Base-by-base conservation (phyloP, 2,797 vertebrate species). In the Uromys caudimaculatus region DNA sequence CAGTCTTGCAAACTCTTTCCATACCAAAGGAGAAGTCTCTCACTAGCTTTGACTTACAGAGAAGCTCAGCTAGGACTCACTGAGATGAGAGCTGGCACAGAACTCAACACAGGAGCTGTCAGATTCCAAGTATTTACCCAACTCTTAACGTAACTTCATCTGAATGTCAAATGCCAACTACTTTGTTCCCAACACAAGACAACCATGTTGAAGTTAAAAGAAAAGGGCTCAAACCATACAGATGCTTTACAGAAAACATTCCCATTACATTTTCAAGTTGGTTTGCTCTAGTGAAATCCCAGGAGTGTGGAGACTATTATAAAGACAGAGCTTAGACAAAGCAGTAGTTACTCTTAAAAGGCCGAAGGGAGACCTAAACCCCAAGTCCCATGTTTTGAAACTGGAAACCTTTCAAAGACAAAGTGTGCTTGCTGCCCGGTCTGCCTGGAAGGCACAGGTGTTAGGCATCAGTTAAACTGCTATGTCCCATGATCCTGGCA, bases 101-200 rank as follows among this genome's bases (percentile, higher is more conserved):
- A 91, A 52, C 50, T 93, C 67, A 89, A 93, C n/a, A 93, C 17
- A 87, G 5, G 38, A 96, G 82, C 67, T 76, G 73, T 91, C 83
- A 91, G 95, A 97, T 97, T 95, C 95, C 86, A 97, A 94, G 83
- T 95, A 97, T 90, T 96, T 85, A 41, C 83, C 82, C 86, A 69
- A 92, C 89, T 97, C 87, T 79, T 97, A 91, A 95, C 77, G 94
- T 90, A 95, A 96, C 60, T 92, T 96, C 82, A 90, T 84, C 89
- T 91, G 75, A 83, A 96, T 95, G 94, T 95, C 82, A 98, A 96
- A 96, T 91, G 86, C 90, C 41, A 84, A 91, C 90, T 81, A 73
- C 82, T 97, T 94, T 97, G 82, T 95, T 95, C 83, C 89, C 75
- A 89, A 91, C 58, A 52, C 41, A 89, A 95, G n/a, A 94, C 75